phyloP scores from a whole-genome alignment of 2,113 vertebrate genomes.

The Microcebus ravelobensis region DNA sequence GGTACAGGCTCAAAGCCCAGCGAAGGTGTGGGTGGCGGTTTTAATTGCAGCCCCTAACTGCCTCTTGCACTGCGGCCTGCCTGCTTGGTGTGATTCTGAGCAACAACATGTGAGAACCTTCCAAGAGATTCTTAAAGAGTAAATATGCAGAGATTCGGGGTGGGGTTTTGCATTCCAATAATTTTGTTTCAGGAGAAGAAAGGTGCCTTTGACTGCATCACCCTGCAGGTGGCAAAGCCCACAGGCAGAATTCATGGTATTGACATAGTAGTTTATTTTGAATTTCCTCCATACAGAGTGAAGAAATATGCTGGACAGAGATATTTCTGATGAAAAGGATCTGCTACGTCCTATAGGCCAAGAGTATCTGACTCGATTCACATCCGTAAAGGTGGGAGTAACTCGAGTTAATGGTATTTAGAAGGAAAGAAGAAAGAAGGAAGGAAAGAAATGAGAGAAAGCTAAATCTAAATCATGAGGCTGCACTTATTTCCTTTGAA shows the following conservation, averaged over 20 bases:
- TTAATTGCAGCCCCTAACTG: accelerated
- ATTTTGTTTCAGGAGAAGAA: slow-evolving; percentile 1
- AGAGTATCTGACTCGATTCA: background rate
- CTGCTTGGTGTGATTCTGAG: background rate
- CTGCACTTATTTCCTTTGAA: background rate
- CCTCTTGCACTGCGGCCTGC: accelerated
- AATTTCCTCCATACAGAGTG: background rate
- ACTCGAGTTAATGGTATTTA: background rate
- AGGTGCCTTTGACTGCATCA: background rate
- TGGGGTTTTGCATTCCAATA: background rate
- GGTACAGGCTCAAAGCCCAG: too few species aligned
- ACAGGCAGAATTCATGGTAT: background rate
- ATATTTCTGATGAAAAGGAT: background rate
- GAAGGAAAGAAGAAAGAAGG: background rate
- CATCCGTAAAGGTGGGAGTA: background rate
- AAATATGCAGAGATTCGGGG: background rate
- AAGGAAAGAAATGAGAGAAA: background rate
- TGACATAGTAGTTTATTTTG: background rate
- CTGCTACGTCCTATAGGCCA: background rate
- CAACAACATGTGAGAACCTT: background rate
- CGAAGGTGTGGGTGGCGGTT: accelerated
- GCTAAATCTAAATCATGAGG: background rate
- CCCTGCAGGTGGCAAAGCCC: background rate
- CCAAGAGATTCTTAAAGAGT: background rate
- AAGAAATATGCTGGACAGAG: background rate